These are phyloP conservation scores for Dinoponera quadriceps DNA, from an alignment of 1,140 invertebrate species.

Conservation along the genomic window DNA sequence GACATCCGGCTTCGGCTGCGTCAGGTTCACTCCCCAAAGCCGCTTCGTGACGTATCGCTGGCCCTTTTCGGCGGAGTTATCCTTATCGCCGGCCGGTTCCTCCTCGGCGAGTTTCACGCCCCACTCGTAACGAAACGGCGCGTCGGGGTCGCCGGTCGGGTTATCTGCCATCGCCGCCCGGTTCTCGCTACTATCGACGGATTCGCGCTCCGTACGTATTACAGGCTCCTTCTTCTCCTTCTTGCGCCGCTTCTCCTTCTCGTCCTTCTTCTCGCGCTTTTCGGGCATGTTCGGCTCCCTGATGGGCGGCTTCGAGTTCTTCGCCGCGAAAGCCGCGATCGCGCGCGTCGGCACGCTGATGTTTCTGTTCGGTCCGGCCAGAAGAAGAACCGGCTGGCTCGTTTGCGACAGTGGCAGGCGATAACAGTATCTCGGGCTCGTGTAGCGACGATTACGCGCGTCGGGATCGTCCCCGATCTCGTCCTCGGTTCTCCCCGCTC, in stretches of 20 bases:
- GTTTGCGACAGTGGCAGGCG: conserved; percentile 25
- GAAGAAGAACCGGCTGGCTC: background rate
- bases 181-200: background rate
- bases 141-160: conserved; percentile 40
- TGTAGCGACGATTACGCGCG: conserved; percentile 28
- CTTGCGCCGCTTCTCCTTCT: conserved; percentile 76
- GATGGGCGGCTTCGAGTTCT: conserved; percentile 73
- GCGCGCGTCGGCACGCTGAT: conserved; percentile 41
- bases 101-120: conserved; percentile 72
- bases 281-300: conserved; percentile 77
- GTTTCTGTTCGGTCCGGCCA: conserved; percentile 31
- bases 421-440: conserved; percentile 44
- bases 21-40: conserved; percentile 66
- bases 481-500: conserved; percentile 19
- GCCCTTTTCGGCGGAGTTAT: conserved; percentile 51
- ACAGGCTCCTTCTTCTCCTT: conserved; percentile 77
- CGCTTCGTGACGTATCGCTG: conserved; percentile 42
- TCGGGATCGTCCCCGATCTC: conserved; percentile 24
- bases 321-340: conserved; percentile 58
- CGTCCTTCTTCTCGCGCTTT: conserved; percentile 74
- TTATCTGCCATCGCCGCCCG: conserved; percentile 26
- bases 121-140: conserved; percentile 69
- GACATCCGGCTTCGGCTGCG: conserved; percentile 9
- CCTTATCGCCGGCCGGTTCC: conserved; percentile 54
- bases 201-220: conserved; percentile 59